Evolutionary conservation across 1,140 invertebrate genomes (phyloP).

Genomic region (Hyles euphorbiae): DNA sequence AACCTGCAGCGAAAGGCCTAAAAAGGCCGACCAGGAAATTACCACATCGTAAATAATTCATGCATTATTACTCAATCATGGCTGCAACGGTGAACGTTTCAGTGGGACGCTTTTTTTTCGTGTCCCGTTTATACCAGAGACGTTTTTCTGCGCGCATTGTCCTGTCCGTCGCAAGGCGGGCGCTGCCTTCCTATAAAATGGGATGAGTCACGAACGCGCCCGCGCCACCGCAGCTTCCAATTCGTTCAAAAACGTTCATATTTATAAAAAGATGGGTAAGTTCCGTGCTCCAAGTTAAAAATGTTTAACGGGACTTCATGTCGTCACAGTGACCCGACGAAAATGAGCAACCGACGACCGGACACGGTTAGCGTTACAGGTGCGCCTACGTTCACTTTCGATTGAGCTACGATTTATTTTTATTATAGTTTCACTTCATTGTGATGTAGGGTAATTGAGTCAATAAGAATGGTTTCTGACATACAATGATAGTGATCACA

Average conservation of each 20-base stretch:
- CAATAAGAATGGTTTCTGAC: neutral
- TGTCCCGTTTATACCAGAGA: constrained; percentile 27
- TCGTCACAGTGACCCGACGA: constrained; percentile 52
- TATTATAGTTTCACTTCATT: constrained; percentile 38
- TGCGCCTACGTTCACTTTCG: constrained; percentile 64
- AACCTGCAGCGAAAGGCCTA: constrained; percentile 38
- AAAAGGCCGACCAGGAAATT: constrained; percentile 55
- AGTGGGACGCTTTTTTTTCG: constrained; percentile 39
- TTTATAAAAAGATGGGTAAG: constrained; percentile 16
- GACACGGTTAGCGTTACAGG: constrained; percentile 52
- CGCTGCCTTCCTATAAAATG: constrained; percentile 3
- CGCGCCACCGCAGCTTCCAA: constrained; percentile 11
- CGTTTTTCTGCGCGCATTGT: constrained; percentile 47
- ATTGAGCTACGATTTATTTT: constrained; percentile 48
- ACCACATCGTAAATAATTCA: constrained; percentile 70
- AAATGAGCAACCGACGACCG: constrained; percentile 45
- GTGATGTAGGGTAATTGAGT: neutral
- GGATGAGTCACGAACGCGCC: constrained; percentile 19
- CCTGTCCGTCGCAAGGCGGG: constrained; percentile 29
- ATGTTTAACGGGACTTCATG: constrained; percentile 45
- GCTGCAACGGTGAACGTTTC: constrained; percentile 51
- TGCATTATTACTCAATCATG: constrained; percentile 66
- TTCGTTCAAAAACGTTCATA: constrained; percentile 19
- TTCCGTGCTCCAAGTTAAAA: constrained; percentile 33
- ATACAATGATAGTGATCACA: too few species aligned